Base-by-base conservation (phyloP, 2,888 invertebrate genomes). In the Tetranychus piercei region DNA sequence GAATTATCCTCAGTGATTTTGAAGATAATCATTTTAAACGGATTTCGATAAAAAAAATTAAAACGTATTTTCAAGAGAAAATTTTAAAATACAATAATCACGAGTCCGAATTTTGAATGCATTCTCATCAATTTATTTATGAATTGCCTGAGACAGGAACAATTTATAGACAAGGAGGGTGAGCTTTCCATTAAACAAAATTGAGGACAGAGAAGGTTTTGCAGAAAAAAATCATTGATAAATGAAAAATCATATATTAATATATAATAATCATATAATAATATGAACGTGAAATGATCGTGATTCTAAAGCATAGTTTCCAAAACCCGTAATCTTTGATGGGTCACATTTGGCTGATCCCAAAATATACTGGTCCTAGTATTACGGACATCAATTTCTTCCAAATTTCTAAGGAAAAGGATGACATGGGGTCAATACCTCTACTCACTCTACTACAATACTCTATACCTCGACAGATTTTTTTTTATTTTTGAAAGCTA, bases 391-490 rank as follows among this genome's bases (percentile, higher is more conserved):
- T 69, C 69, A 20, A 6, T n/a, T 7, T 69, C 69, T 20, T 23
- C 22, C 11, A 69, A 69, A n/a, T 69, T 22, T 20, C 22, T 3
- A 20, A 20, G 20, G 2, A 69, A 69, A 6, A 69, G 69, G 20
- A 69, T 69, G 11, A 69, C 23, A 69, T 69, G 69, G 6, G 67
- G n/a, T 20, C 22, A 67, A 67, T 67, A n/a, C n/a, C n/a, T n/a
- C n/a, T n/a, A n/a, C n/a, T n/a, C n/a, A n/a, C n/a, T n/a, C n/a
- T n/a, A n/a, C n/a, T 67, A 22, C n/a, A 67, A 67, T 67, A 22
- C 23, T 67, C 20, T 18, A n/a, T 15, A 9, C 67, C 67, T 67
- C 23, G 20, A 67, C 9, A 4, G 69, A 69, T 20, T 23, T 20
- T 69, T 69, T 23, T 23, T 69, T 23, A 6, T 20, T 23, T 69